Evolutionary conservation across 2,797 vertebrate species (phyloP), one percentile per base, ranked within the genome.

Genomic region (Siniperca scherzeri): DNA sequence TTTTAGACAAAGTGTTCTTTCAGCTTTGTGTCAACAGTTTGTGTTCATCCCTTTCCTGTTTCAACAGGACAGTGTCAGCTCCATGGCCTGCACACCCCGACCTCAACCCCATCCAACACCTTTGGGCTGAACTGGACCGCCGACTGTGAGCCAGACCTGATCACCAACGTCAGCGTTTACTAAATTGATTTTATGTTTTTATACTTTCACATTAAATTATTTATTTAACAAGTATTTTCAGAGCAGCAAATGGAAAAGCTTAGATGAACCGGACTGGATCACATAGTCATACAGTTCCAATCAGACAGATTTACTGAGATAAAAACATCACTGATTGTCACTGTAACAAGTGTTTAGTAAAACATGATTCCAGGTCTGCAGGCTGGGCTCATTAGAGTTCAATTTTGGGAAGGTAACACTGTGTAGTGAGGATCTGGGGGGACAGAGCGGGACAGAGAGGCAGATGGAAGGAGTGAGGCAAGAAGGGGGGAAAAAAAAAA

Each of bases 381-480:
- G 55, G 77, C 52, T 0, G 66, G 36, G 36, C 74, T 81, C 75
- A 53, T 52, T 57, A 65, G 0, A n/a, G 50, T 0, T 2, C 59
- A 55, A 55, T 67, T 72, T 22, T 0, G 22, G 61, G n/a, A 46
- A 16, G 27, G 30, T 21, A 11, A 27, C 22, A 0, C 27, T n/a
- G 59, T 17, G 36, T 13, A 2, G 52, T 2, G 53, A 42, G 22
- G 55, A 59, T 73, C 46, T 22, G 16, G 57, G 9, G 62, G 61
- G 60, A 38, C 38, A 5, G 27, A 19, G 70, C 7, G 55, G 40
- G 12, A 21, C 55, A 4, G 42, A 8, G 30, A 33, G 25, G 17
- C 77, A 68, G 81, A 74, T 40, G 9, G 75, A 50, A n/a, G 4
- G 60, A 78, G 50, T 25, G 67, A 60, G 61, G 21, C 3, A 4